Conservation (phyloP, 2,888 invertebrate genomes). For the Melipona beecheii region DNA sequence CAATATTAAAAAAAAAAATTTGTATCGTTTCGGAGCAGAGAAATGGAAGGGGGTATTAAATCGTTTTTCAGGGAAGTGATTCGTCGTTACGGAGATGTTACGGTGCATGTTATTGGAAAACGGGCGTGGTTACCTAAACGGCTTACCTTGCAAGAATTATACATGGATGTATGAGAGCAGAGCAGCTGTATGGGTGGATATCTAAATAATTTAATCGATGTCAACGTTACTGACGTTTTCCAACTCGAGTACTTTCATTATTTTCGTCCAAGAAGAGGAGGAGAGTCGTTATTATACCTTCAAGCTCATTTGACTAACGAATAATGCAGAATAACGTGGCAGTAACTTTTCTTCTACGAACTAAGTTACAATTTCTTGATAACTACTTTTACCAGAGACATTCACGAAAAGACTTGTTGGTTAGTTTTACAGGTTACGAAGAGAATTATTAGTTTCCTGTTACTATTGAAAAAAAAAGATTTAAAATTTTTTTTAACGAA, state of each 20-base stretch:
- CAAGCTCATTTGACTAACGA: neutral
- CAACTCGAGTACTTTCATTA: conserved; percentile 9
- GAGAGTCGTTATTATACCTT: neutral
- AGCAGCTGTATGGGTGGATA: conserved; percentile 51
- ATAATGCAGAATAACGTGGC: conserved; percentile 18
- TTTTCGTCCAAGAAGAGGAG: neutral
- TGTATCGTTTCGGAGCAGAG: neutral
- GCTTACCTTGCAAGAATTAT: conserved; percentile 67
- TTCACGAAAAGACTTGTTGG: neutral
- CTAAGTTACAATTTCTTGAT: neutral
- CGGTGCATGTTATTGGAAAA: conserved; percentile 45
- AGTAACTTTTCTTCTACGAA: conserved; percentile 6
- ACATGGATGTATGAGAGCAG: conserved; percentile 57
- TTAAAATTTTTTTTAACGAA: neutral
- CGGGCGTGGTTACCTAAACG: conserved; percentile 30
- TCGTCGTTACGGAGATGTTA: neutral
- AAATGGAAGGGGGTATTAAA: neutral
- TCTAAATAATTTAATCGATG: conserved; percentile 59
- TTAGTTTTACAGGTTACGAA: neutral
- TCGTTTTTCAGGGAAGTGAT: neutral
- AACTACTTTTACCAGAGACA: neutral
- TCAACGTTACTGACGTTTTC: conserved; percentile 28
- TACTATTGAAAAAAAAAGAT: neutral
- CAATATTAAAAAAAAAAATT: neutral
- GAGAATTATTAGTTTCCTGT: no score